Base-by-base conservation (phyloP, 1,140 invertebrate species). In the Sitodiplosis mosellana region DNA sequence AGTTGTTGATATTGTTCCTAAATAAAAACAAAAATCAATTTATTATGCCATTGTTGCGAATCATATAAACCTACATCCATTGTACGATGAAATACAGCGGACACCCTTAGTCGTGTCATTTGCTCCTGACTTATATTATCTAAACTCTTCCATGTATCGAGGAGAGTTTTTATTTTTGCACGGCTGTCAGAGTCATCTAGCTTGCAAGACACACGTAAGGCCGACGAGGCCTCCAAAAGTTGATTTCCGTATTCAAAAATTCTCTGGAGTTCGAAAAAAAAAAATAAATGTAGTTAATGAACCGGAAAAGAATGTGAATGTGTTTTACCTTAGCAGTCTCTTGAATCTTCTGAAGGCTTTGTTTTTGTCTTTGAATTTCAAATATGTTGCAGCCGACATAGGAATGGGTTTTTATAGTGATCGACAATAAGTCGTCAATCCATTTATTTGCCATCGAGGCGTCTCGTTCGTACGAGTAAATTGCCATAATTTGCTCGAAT, bases 201-300 rank as follows among this genome's bases (percentile, higher is more conserved):
- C 56, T 80, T 76, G 58, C 81, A 80, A 18, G 81, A 82, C 43
- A 80, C 72, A 45, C 83, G 62, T 14, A 87, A 56, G n/a, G 80
- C 71, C 37, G 81, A 63, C n/a, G 81, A 76, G 12, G 81, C 82
- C 54, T 79, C 78, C 11, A 84, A 64, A 45, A 85, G 59, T 64
- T 84, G 81, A 55, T 77, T 79, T 4, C 83, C 83, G 56, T 85
- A 87, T 45, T 85, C 78, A 57, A 80, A 85, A 2, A 82, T 84
- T 27, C 78, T 78, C 82, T 84, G 55, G 14, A 62, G 58, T 3
- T n/a, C 14, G 33, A 12, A 49, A 43, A 19, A 12, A 19, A 20
- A 41, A 22, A 43, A 50, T 6, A 27, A 18, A 37, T n/a, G 1
- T 21, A 5, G 21, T 12, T 22, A 34, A 46, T 21, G 8, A 27